A percentile compares a stretch with the other conserved stretches of the same genome.
Evolutionary conservation across 2,113 vertebrate genomes (phyloP).

Genomic region (Azemiops feae): DNA sequence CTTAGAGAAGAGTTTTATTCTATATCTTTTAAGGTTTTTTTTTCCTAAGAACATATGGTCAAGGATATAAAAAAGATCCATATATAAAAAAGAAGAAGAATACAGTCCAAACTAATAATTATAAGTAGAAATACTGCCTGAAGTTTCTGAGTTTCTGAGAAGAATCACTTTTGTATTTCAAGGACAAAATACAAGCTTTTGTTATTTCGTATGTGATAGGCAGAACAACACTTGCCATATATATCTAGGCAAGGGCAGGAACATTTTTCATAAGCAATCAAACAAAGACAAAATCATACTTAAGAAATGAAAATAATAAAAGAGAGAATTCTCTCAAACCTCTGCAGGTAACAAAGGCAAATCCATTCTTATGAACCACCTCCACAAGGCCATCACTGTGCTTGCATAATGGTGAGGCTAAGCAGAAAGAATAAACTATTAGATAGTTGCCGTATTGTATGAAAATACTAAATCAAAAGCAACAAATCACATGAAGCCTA

Average conservation of each 20-base stretch:
- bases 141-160: no score
- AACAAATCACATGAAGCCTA: background rate
- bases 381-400: background rate
- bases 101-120: no score
- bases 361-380: background rate
- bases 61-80: no score
- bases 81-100: no score
- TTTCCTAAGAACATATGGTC: no score
- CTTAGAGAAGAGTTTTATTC: no score
- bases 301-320: background rate
- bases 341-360: background rate
- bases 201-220: background rate
- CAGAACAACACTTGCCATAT: background rate
- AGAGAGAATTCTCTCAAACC: background rate
- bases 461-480: background rate
- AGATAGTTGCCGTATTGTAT: background rate
- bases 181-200: background rate
- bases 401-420: background rate
- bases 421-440: background rate
- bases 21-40: no score
- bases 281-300: background rate
- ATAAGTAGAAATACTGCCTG: no score
- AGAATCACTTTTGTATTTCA: background rate
- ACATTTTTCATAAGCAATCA: background rate
- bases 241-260: background rate